These are phyloP conservation scores for Typhlomys cinereus DNA, from an alignment of 2,113 vertebrate genomes.

Conservation along the genomic window DNA sequence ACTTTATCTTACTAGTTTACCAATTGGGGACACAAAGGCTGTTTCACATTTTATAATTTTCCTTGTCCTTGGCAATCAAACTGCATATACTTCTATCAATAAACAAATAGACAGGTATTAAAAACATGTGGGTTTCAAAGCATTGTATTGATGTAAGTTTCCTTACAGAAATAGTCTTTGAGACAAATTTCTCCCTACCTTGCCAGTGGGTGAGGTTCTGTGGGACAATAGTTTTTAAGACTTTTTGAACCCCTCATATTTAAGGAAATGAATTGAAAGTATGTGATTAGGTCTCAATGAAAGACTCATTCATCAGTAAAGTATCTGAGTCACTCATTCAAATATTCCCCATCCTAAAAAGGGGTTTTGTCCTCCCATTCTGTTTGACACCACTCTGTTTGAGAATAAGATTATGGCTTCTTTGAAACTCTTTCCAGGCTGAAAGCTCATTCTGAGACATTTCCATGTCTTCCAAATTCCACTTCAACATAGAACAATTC, in stretches of 20 bases:
- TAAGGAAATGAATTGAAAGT: background rate
- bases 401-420: background rate
- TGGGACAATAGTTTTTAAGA: background rate
- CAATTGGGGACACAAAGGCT: background rate
- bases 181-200: background rate
- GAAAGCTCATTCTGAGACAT: background rate
- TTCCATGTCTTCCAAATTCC: background rate
- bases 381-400: background rate
- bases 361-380: background rate
- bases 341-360: background rate
- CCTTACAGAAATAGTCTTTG: background rate
- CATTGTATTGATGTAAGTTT: background rate
- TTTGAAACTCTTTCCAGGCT: background rate
- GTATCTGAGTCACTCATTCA: background rate
- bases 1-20: background rate
- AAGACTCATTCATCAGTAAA: background rate
- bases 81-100: background rate
- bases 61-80: background rate
- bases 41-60: background rate
- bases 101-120: background rate
- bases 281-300: background rate
- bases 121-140: background rate
- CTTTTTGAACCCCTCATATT: background rate
- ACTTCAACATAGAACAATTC: background rate
- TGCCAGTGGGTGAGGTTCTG: background rate